Evolutionary conservation across 2,113 vertebrate genomes (phyloP).

Genomic region (Daboia siamensis): DNA sequence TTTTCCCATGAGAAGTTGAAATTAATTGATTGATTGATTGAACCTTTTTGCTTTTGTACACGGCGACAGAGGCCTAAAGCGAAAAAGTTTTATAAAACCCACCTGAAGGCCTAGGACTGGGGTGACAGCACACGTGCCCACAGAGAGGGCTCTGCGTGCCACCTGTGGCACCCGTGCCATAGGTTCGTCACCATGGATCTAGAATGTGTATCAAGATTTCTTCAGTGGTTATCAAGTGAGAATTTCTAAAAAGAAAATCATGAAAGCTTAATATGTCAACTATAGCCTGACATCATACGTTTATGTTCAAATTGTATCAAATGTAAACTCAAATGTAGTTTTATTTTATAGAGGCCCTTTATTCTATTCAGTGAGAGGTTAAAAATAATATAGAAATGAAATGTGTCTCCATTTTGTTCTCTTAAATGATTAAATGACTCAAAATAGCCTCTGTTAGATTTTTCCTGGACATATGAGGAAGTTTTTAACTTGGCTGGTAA

Average conservation of each 20-base stretch:
- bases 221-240: neutral
- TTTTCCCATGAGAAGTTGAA: too few relatives aligned
- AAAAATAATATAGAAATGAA: neutral
- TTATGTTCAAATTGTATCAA: neutral
- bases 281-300: neutral
- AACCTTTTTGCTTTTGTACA: too few relatives aligned
- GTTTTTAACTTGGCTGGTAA: slow-evolving; percentile 48
- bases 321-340: too few relatives aligned
- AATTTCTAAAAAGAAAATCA: neutral
- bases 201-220: neutral
- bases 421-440: accelerated
- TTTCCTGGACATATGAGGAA: slow-evolving; percentile 31
- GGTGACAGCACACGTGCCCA: too few relatives aligned
- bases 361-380: slow-evolving; percentile 11
- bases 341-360: neutral
- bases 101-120: too few relatives aligned
- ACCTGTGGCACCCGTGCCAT: too few relatives aligned
- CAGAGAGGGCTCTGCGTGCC: too few relatives aligned
- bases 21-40: too few relatives aligned
- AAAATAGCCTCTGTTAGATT: neutral
- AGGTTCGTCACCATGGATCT: neutral
- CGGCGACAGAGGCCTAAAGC: too few relatives aligned
- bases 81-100: too few relatives aligned
- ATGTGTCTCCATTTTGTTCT: neutral
- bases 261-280: neutral